phyloP scores from a whole-genome alignment of 2,113 vertebrate species.

The Ammodytes dubius region DNA sequence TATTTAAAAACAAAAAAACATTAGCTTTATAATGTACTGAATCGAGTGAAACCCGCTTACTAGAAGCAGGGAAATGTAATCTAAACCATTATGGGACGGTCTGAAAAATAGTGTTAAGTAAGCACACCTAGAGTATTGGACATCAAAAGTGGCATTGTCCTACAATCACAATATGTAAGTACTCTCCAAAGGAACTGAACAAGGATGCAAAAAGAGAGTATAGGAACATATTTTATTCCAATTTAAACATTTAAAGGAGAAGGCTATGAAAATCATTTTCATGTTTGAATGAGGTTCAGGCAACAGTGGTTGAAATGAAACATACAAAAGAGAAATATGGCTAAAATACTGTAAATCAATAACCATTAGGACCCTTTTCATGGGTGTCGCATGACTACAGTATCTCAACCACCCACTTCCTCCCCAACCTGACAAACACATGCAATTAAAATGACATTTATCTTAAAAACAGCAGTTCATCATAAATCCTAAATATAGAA shows the following conservation, averaged over 20 bases:
- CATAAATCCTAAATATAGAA: slow-evolving; percentile 85
- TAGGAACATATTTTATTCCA: slow-evolving; percentile 89
- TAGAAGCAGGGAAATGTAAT: neutral
- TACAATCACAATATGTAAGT: neutral
- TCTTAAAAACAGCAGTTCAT: slow-evolving; percentile 87
- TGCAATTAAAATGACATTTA: slow-evolving; percentile 84
- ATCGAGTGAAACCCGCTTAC: neutral
- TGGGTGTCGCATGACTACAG: slow-evolving; percentile 72
- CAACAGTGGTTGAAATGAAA: slow-evolving; percentile 90
- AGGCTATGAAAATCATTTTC: slow-evolving; percentile 89
- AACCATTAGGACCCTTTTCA: slow-evolving; percentile 76
- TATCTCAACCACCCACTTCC: slow-evolving; percentile 71
- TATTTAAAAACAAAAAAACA: neutral
- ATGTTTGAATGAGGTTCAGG: slow-evolving; percentile 90
- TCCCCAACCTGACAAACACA: slow-evolving; percentile 81
- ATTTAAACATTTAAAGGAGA: slow-evolving; percentile 90
- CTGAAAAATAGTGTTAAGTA: neutral
- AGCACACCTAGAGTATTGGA: neutral
- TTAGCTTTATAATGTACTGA: neutral
- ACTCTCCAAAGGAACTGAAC: slow-evolving; percentile 32
- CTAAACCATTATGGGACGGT: neutral
- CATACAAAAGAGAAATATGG: slow-evolving; percentile 84
- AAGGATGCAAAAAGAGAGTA: slow-evolving; percentile 70
- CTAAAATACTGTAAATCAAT: slow-evolving; percentile 87
- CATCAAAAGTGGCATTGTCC: neutral